Base-by-base conservation (phyloP, 2,797 vertebrate genomes). In the Siniperca obscura region DNA sequence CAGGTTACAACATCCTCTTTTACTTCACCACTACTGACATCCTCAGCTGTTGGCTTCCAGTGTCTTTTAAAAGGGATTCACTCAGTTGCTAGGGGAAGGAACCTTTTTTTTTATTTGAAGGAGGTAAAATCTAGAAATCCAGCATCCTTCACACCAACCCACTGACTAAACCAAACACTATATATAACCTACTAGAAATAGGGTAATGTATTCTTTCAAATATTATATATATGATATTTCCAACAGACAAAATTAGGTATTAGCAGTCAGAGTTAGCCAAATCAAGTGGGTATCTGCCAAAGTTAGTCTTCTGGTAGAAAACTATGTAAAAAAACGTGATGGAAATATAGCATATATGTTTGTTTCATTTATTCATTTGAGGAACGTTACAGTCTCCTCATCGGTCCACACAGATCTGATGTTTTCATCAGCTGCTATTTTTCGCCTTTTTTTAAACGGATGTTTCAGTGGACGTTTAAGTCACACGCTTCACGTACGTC, bases 1-100 rank as follows among this genome's bases (percentile, higher is more conserved):
- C 87, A 88, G 88, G 81, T 87, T 91, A 90, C 81, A 90, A 82
- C 75, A 89, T 90, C 76, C 84, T 90, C 70, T 86, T 87, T 82
- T 67, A 86, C 82, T 80, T 79, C 64, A 65, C 46, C n/a, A 17
- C 78, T 62, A 75, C 88, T 59, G 48, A 75, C 77, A 80, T 81
- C 64, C 78, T 2, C 52, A 70, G 76, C 53, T 80, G 87, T 80
- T 81, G 76, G 67, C 67, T 82, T 86, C 57, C 50, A 76, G 27
- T 64, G 56, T 76, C 56, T 87, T 40, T 30, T 74, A 57, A 68
- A 80, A 76, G 4, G 30, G 50, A 78, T 73, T 56, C 46, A 70
- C 36, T 64, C 12, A 5, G 57, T 27, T 78, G 21, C 61, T 68
- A n/a, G 1, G 34, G 38, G 16, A 74, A 57, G 46, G 27, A 66